Percentiles rank a stretch among this genome's conserved stretches.
Evolutionary conservation across 2,113 vertebrate species (phyloP).

Genomic region (Tympanuchus pallidicinctus): DNA sequence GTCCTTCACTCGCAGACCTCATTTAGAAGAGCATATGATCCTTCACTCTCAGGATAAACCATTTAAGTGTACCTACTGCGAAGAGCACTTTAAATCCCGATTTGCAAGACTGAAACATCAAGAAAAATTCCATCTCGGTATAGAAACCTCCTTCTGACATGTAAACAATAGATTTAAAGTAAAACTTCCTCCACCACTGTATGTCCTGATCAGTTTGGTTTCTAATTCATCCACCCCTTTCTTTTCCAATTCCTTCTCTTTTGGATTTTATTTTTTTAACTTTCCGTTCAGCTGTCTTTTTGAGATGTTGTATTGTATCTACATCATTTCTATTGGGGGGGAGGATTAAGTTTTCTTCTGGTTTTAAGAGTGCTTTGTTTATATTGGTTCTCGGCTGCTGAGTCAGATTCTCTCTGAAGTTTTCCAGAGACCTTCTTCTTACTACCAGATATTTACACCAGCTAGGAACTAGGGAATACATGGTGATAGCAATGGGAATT

Average conservation of each 20-base stretch:
- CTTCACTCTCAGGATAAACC: constrained; percentile 96
- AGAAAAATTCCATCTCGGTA: constrained; percentile 96
- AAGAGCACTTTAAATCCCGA: constrained; percentile 95
- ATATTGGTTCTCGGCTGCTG: neutral
- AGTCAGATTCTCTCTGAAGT: neutral
- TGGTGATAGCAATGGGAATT: neutral
- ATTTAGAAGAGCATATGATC: constrained; percentile 98
- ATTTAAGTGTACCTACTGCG: constrained; percentile 96
- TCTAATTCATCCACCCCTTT: neutral
- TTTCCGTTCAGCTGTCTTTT: neutral
- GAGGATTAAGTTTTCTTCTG: neutral
- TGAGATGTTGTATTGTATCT: neutral
- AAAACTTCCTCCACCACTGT: neutral
- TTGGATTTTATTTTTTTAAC: neutral
- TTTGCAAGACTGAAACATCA: constrained; percentile 97
- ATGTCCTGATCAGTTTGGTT: neutral
- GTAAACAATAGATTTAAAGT: constrained; percentile 52
- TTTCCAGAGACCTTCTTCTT: neutral
- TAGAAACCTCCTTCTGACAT: constrained; percentile 56
- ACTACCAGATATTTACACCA: neutral
- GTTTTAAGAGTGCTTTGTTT: neutral
- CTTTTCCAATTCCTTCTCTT: neutral
- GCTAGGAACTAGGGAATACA: neutral
- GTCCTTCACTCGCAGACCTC: constrained; percentile 93
- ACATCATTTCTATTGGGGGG: neutral